Conservation (phyloP, 2,113 vertebrate genomes). For the Hemichromis elongatus region DNA sequence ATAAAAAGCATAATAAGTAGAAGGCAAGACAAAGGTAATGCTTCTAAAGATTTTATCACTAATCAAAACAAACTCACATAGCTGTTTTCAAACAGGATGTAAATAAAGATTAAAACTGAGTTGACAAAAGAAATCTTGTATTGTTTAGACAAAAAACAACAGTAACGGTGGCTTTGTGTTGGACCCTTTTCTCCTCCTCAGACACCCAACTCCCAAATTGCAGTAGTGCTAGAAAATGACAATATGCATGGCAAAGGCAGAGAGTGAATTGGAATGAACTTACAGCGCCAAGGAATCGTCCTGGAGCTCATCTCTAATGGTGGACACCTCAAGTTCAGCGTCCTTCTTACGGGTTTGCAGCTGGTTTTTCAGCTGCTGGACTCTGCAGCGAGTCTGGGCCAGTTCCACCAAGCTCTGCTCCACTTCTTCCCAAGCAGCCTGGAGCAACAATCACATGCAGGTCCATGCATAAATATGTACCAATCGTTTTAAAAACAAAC, state of each 20-base stretch:
- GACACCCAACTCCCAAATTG: background rate
- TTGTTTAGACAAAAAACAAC: background rate
- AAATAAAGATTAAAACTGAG: background rate
- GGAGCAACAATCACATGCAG: background rate
- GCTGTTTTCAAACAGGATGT: background rate
- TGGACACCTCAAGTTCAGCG: constrained; percentile 42
- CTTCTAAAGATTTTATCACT: background rate
- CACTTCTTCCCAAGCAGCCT: constrained; percentile 76
- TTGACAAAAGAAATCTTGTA: background rate
- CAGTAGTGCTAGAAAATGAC: background rate
- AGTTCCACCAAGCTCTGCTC: constrained; percentile 64
- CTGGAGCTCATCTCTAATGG: constrained; percentile 34
- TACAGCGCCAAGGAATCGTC: constrained; percentile 57
- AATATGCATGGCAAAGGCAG: background rate
- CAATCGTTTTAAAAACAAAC: too few species aligned
- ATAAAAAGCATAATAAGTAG: background rate
- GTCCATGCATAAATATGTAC: background rate
- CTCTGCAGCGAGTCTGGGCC: constrained; percentile 49
- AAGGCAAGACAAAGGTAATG: background rate
- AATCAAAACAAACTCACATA: fast-evolving
- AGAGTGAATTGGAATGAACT: background rate
- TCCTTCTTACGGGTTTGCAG: constrained; percentile 47
- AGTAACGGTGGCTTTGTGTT: background rate
- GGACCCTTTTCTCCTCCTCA: background rate
- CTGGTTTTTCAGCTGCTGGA: constrained; percentile 42